A percentile compares a stretch with the other conserved stretches of the same genome.
These are phyloP conservation scores for Hormaphis cornu DNA, from an alignment of 1,140 invertebrate genomes.

Conservation along the genomic window DNA sequence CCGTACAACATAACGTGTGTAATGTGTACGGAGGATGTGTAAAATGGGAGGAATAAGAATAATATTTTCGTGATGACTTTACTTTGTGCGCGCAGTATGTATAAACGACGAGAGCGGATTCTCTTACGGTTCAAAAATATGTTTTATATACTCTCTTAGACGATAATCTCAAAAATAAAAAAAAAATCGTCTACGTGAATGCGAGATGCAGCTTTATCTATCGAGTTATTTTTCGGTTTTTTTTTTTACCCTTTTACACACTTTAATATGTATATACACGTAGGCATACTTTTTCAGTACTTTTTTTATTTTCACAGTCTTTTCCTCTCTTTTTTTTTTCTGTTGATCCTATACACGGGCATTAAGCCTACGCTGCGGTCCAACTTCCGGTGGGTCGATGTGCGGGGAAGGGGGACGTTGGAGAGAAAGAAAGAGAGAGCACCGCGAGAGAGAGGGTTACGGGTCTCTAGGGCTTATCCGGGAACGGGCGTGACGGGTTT, in stretches of 20 bases:
- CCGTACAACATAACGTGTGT: too few species aligned
- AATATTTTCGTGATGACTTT: too few species aligned
- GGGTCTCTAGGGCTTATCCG: constrained; percentile 32
- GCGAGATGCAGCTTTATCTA: not conserved
- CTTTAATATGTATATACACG: not conserved
- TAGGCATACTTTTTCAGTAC: not conserved
- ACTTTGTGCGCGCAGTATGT: too few species aligned
- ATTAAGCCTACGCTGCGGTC: constrained; percentile 30
- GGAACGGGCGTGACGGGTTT: constrained; percentile 32
- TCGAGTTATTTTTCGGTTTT: not conserved
- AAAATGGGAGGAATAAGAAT: too few species aligned
- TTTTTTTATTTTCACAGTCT: not conserved
- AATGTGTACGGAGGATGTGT: too few species aligned
- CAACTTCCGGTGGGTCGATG: constrained; percentile 26
- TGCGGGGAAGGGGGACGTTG: not conserved
- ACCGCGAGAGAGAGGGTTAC: constrained; percentile 3
- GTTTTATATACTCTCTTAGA: not conserved
- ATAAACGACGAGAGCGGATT: not conserved
- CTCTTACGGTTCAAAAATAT: not conserved
- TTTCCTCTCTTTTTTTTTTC: constrained; percentile 18
- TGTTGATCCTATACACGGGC: constrained; percentile 24
- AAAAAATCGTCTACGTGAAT: not conserved
- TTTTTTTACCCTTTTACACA: not conserved
- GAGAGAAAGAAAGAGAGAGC: too few species aligned
- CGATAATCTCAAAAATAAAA: constrained; percentile 3